Base-by-base conservation (phyloP, 2,888 invertebrate genomes). In the Dyspetes luteomarginatus region DNA sequence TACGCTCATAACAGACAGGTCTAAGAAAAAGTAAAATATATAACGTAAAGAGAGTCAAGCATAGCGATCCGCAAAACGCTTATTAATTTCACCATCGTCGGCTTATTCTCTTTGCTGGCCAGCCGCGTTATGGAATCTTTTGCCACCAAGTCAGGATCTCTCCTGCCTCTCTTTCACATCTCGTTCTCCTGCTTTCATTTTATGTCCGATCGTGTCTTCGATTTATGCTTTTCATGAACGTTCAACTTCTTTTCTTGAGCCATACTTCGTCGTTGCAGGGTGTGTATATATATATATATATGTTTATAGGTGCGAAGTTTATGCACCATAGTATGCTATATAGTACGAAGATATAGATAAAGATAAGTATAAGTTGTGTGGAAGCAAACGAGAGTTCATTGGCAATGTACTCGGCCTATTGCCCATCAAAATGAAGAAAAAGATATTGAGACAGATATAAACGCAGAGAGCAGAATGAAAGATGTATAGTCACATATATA, bases 31-130 rank as follows among this genome's bases (percentile, higher is more conserved):
- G 52, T 43, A 17, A 45, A 64, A 73, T 52, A 64, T 55, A 55
- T 52, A 74, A 74, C 56, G 41, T 15, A 30, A 65, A 48, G 41
- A 73, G 75, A 67, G 60, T 52, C n/a, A n/a, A n/a, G 58, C 65
- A 60, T 5, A 65, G 71, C 64, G 28, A 19, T 69, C 78, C 64
- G 71, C 72, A 79, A 76, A 77, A 12, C 36, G 83, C 76, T 83
- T 83, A 83, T 83, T 83, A 83, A 83, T 82, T 83, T 83, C 83
- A 80, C 73, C n/a, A 78, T 78, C 74, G 78, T 82, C 73, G 81
- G 82, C 79, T 79, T 82, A 80, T 82, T 82, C 82, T 80, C 79
- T 83, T 83, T 82, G 83, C 69, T 45, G 17, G 28, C 71, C 77
- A 64, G 71, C 77, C 79, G 68, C 81, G 67, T 80, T 82, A 83